A percentile compares a stretch with the other conserved stretches of the same genome.
Evolutionary conservation across 2,113 vertebrate species (phyloP).

Genomic region (Cryptomyrus ogoouensis): DNA sequence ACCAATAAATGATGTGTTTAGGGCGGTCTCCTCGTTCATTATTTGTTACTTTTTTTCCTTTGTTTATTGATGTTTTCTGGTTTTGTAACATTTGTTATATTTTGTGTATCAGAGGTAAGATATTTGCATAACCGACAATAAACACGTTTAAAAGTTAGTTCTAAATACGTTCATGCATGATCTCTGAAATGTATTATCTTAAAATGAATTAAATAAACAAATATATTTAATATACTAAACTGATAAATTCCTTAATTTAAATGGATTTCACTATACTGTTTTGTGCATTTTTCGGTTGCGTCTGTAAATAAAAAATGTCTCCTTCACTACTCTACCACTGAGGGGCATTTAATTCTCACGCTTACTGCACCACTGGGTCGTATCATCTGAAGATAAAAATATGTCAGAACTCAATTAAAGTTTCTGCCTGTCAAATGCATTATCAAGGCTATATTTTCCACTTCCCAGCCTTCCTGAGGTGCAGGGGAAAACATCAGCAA

Average conservation of each 20-base stretch:
- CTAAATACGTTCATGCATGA: neutral
- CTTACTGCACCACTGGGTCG: neutral
- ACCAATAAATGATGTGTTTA: too few relatives aligned
- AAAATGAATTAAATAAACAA: neutral
- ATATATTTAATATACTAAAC: neutral
- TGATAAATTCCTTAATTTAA: neutral
- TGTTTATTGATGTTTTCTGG: too few relatives aligned
- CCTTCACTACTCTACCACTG: neutral
- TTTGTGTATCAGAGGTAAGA: neutral
- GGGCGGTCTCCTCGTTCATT: too few relatives aligned
- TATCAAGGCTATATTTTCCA: constrained; percentile 17
- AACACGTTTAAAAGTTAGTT: neutral
- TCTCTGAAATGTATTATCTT: neutral
- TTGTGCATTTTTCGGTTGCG: neutral
- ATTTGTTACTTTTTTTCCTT: too few relatives aligned
- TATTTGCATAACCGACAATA: neutral
- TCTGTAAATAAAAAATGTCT: neutral
- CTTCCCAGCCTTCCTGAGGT: neutral
- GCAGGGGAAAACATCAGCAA: neutral
- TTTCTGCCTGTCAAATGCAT: constrained; percentile 10
- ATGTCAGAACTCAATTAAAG: constrained; percentile 26
- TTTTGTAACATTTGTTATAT: neutral
- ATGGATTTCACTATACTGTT: neutral
- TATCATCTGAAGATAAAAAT: constrained; percentile 13
- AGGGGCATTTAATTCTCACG: neutral